Evolutionary conservation across 2,797 vertebrate genomes (phyloP), one percentile per base, ranked within the genome.

Genomic region (Hipposideros larvatus): DNA sequence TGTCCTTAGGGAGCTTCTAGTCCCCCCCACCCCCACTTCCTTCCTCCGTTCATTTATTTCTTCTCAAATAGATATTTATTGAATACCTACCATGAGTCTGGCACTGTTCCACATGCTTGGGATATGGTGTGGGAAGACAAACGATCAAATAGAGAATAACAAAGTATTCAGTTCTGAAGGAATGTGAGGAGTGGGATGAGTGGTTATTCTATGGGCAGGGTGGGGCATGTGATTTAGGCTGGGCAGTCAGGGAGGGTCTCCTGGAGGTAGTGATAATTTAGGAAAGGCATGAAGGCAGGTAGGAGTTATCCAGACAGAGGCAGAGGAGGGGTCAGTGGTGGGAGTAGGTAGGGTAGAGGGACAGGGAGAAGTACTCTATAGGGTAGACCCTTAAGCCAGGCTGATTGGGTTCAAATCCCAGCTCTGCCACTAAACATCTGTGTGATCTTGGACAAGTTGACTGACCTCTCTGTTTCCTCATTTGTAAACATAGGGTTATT

Each of bases 381-480:
- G 48, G 16, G 5, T 9, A 65, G 92, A 46, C 15, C 34, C 31
- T 55, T 53, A 57, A 57, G 31, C 55, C n/a, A 55, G 68, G 37
- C 28, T 70, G 31, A 37, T 2, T 53, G 70, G 10, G 5, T 73
- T 88, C 37, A 51, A 85, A 75, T 91, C 43, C 34, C 31, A 48
- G 28, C 18, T 90, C 55, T 55, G 75, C 26, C 15, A 26, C 55
- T 74, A 78, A 61, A 28, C 10, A 82, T 57, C 57, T 93, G 6
- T 28, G 77, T 83, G 59, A 85, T 43, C 37, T 37, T 48, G 63
- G 68, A 22, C 31, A 79, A 74, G 11, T 37, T 53, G 63, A 48
- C 24, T 89, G 28, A 82, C 8, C n/a, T 94, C 41, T 85, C 51
- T 78, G 65, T 28, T 94, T 90, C 87, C 78, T 82, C 41, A 28